These are phyloP conservation scores for Ptychadena robeensis DNA, from an alignment of 2,797 vertebrate genomes.

Conservation along the genomic window DNA sequence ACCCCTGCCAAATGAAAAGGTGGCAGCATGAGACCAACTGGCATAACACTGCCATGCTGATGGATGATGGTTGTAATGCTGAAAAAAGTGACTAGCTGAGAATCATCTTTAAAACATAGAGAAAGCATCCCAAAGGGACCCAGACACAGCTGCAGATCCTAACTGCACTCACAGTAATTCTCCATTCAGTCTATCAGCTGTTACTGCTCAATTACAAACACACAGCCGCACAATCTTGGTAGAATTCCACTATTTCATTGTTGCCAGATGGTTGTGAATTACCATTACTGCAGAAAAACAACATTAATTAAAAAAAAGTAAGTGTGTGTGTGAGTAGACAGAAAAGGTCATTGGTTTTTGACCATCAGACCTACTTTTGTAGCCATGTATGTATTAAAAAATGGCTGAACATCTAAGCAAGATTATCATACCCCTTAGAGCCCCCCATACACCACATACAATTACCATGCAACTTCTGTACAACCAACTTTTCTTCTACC, in stretches of 20 bases:
- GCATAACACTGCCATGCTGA: constrained; percentile 20
- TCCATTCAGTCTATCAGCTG: constrained; percentile 53
- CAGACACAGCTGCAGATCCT: constrained; percentile 44
- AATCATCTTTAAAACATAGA: constrained; percentile 49
- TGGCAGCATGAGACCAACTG: constrained; percentile 26
- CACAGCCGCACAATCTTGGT: constrained; percentile 37
- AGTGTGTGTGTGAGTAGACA: constrained; percentile 9
- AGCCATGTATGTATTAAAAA: neutral
- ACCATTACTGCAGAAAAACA: constrained; percentile 36
- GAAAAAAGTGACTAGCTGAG: constrained; percentile 27
- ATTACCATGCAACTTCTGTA: too few relatives aligned
- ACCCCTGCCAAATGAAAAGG: constrained; percentile 23
- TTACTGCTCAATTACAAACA: constrained; percentile 48
- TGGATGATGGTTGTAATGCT: constrained; percentile 30
- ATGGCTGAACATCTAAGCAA: too few relatives aligned
- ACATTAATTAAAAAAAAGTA: constrained; percentile 31
- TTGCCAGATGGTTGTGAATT: constrained; percentile 48
- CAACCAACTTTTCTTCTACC: too few relatives aligned
- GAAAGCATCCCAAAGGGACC: constrained; percentile 31
- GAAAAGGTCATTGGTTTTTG: constrained; percentile 7
- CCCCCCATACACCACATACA: too few relatives aligned
- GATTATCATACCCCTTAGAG: neutral
- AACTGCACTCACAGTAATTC: constrained; percentile 31
- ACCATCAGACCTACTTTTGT: neutral
- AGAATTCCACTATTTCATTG: constrained; percentile 26